Percentiles rank a stretch among this genome's conserved stretches.
phyloP scores from a whole-genome alignment of 2,113 vertebrate genomes.

The Solenodon paradoxus region DNA sequence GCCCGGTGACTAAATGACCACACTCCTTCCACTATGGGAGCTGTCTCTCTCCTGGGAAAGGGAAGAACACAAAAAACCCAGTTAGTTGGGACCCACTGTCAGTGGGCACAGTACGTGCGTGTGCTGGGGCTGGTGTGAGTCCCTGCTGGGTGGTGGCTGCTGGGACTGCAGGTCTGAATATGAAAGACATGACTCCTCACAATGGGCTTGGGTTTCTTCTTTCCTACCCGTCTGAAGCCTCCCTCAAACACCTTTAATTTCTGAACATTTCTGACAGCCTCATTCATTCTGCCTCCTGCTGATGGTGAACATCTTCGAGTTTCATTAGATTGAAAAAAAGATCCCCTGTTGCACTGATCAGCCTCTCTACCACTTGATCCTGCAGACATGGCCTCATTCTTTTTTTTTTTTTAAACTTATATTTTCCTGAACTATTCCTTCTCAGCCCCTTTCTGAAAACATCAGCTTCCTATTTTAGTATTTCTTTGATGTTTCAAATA shows the following conservation, averaged over 20 bases:
- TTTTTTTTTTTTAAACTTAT: background rate
- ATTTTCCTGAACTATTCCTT: background rate
- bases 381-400: background rate
- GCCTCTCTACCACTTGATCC: background rate
- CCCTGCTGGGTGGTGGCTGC: background rate
- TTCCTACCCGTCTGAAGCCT: background rate
- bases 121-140: background rate
- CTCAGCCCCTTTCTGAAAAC: background rate
- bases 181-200: background rate
- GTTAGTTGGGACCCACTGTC: background rate
- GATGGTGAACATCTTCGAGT: background rate
- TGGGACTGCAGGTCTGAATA: background rate
- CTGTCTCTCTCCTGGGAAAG: constrained; percentile 89
- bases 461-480: background rate
- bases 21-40: constrained; percentile 91
- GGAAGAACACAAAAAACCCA: background rate
- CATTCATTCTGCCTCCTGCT: background rate
- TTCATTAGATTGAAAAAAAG: background rate
- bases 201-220: background rate
- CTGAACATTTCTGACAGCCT: background rate
- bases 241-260: background rate
- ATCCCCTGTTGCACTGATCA: background rate
- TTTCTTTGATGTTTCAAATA: constrained; percentile 14
- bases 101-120: background rate
- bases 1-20: constrained; percentile 86